Evolutionary conservation across 2,888 invertebrate genomes (phyloP).

Genomic region (Sesamia inferens): DNA sequence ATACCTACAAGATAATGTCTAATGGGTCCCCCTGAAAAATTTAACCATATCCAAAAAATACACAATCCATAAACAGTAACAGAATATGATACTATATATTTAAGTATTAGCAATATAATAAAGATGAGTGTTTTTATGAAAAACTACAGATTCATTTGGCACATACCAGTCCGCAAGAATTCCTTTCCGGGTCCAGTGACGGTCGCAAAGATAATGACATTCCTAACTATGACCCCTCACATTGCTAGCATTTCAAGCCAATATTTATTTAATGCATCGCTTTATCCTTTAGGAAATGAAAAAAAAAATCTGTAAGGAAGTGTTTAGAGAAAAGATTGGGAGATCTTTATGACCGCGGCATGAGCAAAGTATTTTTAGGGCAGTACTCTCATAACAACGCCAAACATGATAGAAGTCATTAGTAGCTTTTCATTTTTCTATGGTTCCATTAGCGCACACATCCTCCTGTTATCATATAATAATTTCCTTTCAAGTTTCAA

Average conservation of each 20-base stretch:
- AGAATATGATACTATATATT: neutral
- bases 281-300: neutral
- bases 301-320: neutral
- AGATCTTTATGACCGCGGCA: neutral
- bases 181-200: conserved; percentile 28
- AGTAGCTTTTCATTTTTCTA: neutral
- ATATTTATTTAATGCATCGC: conserved; percentile 26
- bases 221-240: conserved; percentile 50
- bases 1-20: neutral
- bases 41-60: neutral
- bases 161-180: conserved; percentile 49
- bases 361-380: neutral
- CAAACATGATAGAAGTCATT: neutral
- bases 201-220: conserved; percentile 55
- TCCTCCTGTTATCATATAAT: neutral
- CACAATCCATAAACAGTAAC: neutral
- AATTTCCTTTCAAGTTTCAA: neutral
- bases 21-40: neutral
- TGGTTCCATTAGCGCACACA: neutral
- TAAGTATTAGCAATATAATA: conserved; percentile 1
- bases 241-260: conserved; percentile 39
- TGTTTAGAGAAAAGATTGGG: neutral
- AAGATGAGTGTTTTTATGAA: conserved; percentile 37
- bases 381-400: neutral
- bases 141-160: conserved; percentile 49